Evolutionary conservation across 2,113 vertebrate genomes (phyloP).

Genomic region (Platycercus adscitus): DNA sequence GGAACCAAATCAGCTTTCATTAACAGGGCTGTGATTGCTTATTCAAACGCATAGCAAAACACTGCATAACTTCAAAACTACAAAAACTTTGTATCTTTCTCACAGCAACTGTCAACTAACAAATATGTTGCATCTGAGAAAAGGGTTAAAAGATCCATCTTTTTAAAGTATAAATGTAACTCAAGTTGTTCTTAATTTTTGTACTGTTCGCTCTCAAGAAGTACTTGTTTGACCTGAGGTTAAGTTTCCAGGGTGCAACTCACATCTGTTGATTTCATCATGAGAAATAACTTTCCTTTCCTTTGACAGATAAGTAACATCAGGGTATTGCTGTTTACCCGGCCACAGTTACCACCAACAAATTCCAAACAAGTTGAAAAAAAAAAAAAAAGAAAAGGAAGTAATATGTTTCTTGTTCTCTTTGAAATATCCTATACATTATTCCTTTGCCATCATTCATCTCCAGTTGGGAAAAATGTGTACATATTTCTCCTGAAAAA

Average conservation of each 20-base stretch:
- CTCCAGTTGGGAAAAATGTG: neutral
- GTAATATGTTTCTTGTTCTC: neutral
- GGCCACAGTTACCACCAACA: neutral
- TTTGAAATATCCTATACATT: neutral
- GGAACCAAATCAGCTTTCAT: neutral
- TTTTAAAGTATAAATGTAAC: neutral
- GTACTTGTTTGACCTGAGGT: neutral
- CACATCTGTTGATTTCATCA: neutral
- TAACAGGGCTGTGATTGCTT: neutral
- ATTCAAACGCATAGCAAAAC: neutral
- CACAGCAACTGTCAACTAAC: neutral
- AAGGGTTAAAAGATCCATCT: neutral
- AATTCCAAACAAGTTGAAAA: neutral
- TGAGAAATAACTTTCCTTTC: neutral
- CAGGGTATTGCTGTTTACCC: neutral
- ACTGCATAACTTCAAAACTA: neutral
- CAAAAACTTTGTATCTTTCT: neutral
- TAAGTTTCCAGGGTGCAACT: neutral
- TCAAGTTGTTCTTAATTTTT: neutral
- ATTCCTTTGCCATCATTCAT: neutral
- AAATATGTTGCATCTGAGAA: neutral
- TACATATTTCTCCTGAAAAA: neutral
- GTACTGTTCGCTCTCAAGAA: neutral
- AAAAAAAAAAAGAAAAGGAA: neutral
- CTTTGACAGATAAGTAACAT: slow-evolving; percentile 4